Percentiles rank a stretch among this genome's conserved stretches.
phyloP scores from a whole-genome alignment of 2,113 vertebrate species.

The Peucedramus taeniatus region DNA sequence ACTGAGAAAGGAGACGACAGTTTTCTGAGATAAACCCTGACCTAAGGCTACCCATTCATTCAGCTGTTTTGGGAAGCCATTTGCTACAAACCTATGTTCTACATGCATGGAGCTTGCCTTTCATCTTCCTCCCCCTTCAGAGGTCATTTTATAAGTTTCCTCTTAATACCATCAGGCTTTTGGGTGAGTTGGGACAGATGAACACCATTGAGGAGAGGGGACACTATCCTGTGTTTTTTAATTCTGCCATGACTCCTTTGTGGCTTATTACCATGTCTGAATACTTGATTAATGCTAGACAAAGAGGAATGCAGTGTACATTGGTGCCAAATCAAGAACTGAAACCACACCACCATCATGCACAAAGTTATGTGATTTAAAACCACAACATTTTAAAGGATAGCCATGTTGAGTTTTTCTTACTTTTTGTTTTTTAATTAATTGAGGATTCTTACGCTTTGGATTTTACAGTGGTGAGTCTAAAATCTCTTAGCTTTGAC shows the following conservation, averaged over 20 bases:
- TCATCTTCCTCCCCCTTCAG: not conserved
- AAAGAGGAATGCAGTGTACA: not conserved
- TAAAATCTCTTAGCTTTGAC: not conserved
- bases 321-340: not conserved
- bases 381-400: not conserved
- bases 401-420: not conserved
- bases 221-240: not conserved
- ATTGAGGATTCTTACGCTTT: not conserved
- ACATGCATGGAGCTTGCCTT: rapidly evolving
- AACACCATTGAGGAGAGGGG: not conserved
- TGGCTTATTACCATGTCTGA: not conserved
- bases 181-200: not conserved
- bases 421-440: too few relatives aligned
- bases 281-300: not conserved
- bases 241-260: not conserved
- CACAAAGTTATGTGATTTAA: not conserved
- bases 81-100: not conserved
- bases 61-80: not conserved
- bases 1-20: not conserved
- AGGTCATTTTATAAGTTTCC: not conserved
- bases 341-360: not conserved
- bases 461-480: not conserved
- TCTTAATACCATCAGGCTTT: not conserved
- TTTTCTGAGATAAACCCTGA: not conserved
- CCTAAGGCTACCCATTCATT: not conserved